A percentile compares a stretch with the other conserved stretches of the same genome.
Conservation (phyloP, 2,113 vertebrate genomes). For the Lota lota region DNA sequence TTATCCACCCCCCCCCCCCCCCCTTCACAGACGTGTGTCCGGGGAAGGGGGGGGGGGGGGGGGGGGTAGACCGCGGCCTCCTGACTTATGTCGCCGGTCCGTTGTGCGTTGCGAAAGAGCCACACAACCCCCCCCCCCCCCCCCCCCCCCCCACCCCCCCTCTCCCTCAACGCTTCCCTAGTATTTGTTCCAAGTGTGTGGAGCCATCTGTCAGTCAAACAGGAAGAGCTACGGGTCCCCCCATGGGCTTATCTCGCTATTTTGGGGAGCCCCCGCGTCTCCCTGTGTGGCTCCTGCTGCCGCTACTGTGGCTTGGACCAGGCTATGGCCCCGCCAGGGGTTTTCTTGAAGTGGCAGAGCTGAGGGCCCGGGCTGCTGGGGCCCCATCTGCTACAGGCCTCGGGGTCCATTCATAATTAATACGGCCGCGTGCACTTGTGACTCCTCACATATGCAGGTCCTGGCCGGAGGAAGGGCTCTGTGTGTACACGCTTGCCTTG, state of each 20-base stretch:
- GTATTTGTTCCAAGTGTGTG: slow-evolving; percentile 75
- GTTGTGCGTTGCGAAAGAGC: slow-evolving; percentile 66
- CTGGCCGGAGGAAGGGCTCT: slow-evolving; percentile 88
- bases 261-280: slow-evolving; percentile 82
- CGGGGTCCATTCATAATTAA: slow-evolving; percentile 97
- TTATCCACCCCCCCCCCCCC: slow-evolving; percentile 22
- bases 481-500: background rate
- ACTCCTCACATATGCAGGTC: slow-evolving; percentile 90
- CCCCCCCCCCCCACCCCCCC: no score
- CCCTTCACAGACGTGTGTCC: slow-evolving; percentile 33
- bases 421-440: slow-evolving; percentile 79
- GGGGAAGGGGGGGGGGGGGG: slow-evolving; percentile 13
- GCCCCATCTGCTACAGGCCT: slow-evolving; percentile 87
- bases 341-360: slow-evolving; percentile 74
- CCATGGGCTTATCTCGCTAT: slow-evolving; percentile 79
- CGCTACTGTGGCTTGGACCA: slow-evolving; percentile 42
- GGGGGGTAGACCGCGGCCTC: slow-evolving; percentile 51
- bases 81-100: slow-evolving; percentile 41
- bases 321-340: slow-evolving; percentile 68
- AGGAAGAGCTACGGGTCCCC: slow-evolving; percentile 84
- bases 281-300: slow-evolving; percentile 45
- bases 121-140: slow-evolving; percentile 70
- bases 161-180: no score
- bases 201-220: slow-evolving; percentile 87
- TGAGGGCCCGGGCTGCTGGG: slow-evolving; percentile 74